A percentile compares a stretch with the other conserved stretches of the same genome.
Conservation (phyloP, 2,888 invertebrate genomes). For the Alsophila aescularia region DNA sequence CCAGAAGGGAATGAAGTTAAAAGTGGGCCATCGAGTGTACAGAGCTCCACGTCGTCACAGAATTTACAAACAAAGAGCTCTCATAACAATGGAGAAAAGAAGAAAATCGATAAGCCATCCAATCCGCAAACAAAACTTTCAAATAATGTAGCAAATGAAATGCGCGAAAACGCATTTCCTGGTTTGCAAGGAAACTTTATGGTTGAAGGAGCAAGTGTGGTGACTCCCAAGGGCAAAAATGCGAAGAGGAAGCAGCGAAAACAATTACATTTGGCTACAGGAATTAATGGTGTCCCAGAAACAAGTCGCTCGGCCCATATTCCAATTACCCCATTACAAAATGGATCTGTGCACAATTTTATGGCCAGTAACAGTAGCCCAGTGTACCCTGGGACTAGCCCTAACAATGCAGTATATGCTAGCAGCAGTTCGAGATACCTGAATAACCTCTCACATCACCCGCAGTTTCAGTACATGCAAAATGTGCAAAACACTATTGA, state of each 20-base stretch:
- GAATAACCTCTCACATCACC: conserved; percentile 69
- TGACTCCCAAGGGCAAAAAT: conserved; percentile 59
- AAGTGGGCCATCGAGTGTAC: conserved; percentile 50
- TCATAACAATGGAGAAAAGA: conserved; percentile 45
- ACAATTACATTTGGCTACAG: conserved; percentile 50
- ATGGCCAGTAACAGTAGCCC: conserved; percentile 40
- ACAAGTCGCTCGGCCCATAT: conserved; percentile 29
- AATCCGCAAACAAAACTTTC: conserved; percentile 11
- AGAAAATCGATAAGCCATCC: conserved; percentile 27
- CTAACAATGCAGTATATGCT: conserved; percentile 55
- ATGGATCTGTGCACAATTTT: conserved; percentile 59
- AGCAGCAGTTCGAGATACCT: conserved; percentile 65
- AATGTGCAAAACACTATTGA: conserved; percentile 43
- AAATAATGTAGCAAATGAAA: not conserved
- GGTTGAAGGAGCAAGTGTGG: conserved; percentile 39
- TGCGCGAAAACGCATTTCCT: conserved; percentile 2
- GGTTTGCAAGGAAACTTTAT: conserved; percentile 40
- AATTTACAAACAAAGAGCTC: conserved; percentile 50
- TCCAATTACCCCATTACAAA: conserved; percentile 28
- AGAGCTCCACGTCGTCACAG: conserved; percentile 52
- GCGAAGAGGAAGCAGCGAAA: conserved; percentile 64
- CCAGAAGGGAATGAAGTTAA: conserved; percentile 49
- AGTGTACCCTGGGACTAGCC: conserved; percentile 58
- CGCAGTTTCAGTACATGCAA: conserved; percentile 64
- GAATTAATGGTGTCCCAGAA: conserved; percentile 38